Evolutionary conservation across 2,888 invertebrate genomes (phyloP).

Genomic region (Brachyptera risi): DNA sequence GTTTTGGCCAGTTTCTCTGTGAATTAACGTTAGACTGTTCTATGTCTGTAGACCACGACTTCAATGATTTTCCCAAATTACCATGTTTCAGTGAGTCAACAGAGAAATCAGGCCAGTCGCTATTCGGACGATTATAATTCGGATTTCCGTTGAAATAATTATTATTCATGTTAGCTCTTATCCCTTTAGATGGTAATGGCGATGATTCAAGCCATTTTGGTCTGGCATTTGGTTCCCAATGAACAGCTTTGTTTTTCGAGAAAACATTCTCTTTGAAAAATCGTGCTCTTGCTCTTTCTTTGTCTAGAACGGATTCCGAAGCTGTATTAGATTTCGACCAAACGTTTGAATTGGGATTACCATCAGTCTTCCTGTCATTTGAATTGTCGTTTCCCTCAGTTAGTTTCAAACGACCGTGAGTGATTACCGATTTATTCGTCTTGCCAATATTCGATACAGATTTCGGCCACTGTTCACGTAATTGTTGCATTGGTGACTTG

Average conservation of each 20-base stretch:
- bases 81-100: conserved; percentile 26
- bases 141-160: conserved; percentile 17
- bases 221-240: conserved; percentile 1
- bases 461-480: conserved; percentile 11
- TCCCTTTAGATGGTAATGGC: conserved; percentile 5
- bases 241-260: neutral
- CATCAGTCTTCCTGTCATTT: neutral
- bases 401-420: neutral
- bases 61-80: neutral
- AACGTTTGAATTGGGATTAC: neutral
- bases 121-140: conserved; percentile 16
- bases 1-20: conserved; percentile 11
- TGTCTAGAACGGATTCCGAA: neutral
- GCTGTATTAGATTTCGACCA: conserved; percentile 4
- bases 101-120: conserved; percentile 18
- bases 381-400: neutral
- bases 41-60: conserved; percentile 16
- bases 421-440: neutral
- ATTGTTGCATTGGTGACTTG: conserved; percentile 5
- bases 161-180: neutral
- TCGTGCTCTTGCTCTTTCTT: neutral
- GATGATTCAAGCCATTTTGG: conserved; percentile 1
- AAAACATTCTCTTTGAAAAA: conserved; percentile 3
- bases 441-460: neutral
- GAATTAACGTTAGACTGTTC: neutral